Evolutionary conservation across 2,113 vertebrate species (phyloP).

Genomic region (Arenaria interpres): DNA sequence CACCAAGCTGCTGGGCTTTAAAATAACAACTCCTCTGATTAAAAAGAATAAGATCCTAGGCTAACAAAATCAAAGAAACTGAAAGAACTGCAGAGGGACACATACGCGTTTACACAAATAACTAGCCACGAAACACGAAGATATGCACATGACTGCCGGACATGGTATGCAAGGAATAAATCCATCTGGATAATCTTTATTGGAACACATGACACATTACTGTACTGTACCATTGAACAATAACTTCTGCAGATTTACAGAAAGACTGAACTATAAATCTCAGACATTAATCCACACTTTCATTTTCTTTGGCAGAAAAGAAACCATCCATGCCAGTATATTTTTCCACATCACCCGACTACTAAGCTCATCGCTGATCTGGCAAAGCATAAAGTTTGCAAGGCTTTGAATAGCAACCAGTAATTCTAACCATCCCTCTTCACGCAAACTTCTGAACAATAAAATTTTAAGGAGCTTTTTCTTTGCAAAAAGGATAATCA

Average conservation of each 20-base stretch:
- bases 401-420: not conserved
- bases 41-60: not conserved
- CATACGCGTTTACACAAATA: not conserved
- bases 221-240: not conserved
- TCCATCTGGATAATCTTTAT: constrained; percentile 24
- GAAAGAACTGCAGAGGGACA: not conserved
- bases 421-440: constrained; percentile 9
- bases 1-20: not conserved
- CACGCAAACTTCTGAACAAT: constrained; percentile 10
- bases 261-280: constrained; percentile 38
- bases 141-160: not conserved
- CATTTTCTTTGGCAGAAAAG: constrained; percentile 13
- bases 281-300: not conserved
- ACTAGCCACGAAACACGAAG: not conserved
- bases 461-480: constrained; percentile 39
- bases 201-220: constrained; percentile 12
- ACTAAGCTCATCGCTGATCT: constrained; percentile 20
- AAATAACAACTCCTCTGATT: not conserved
- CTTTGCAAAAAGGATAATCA: constrained; percentile 38
- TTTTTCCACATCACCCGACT: constrained; percentile 29
- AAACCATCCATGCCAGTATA: not conserved
- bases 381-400: not conserved
- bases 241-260: constrained; percentile 44
- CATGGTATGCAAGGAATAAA: not conserved
- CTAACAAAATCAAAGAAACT: not conserved